Conservation (phyloP, 2,888 invertebrate species). For the Perizoma flavofasciatum region DNA sequence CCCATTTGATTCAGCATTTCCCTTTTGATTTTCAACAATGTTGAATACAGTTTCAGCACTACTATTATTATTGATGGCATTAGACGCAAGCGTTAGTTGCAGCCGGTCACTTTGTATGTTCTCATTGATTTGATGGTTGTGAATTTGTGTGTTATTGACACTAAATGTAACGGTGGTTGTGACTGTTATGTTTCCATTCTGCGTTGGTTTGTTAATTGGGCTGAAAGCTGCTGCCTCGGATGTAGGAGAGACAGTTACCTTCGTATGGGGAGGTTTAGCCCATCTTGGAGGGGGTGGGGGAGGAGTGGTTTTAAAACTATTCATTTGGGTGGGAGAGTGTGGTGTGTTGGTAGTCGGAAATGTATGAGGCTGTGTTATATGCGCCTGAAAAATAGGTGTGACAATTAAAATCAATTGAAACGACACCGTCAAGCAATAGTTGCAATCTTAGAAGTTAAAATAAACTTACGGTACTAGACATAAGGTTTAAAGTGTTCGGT, state of each 20-base stretch:
- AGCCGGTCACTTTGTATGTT: constrained; percentile 75
- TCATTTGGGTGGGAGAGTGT: constrained; percentile 70
- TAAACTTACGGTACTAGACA: constrained; percentile 82
- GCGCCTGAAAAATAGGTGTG: constrained; percentile 80
- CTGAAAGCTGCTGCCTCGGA: constrained; percentile 70
- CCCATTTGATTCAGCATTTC: constrained; percentile 64
- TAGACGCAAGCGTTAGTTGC: constrained; percentile 83
- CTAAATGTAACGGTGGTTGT: constrained; percentile 95
- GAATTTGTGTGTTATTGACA: constrained; percentile 85
- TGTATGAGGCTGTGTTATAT: constrained; percentile 82
- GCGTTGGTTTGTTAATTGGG: constrained; percentile 76
- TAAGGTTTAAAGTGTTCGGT: constrained; percentile 91
- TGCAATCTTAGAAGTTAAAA: constrained; percentile 20
- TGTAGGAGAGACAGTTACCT: constrained; percentile 76
- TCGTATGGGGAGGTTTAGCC: constrained; percentile 89
- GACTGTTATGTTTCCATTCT: constrained; percentile 90
- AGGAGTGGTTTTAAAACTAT: constrained; percentile 84
- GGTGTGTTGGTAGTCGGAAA: constrained; percentile 71
- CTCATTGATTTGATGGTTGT: constrained; percentile 80
- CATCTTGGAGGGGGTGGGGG: constrained; percentile 94
- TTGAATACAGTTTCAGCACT: constrained; percentile 66
- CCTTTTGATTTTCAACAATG: constrained; percentile 63
- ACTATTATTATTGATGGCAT: constrained; percentile 75
- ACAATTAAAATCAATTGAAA: constrained; percentile 59
- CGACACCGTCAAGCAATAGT: constrained; percentile 54